These are phyloP conservation scores for Callosobruchus maculatus DNA, from an alignment of 2,888 invertebrate species.

Conservation along the genomic window DNA sequence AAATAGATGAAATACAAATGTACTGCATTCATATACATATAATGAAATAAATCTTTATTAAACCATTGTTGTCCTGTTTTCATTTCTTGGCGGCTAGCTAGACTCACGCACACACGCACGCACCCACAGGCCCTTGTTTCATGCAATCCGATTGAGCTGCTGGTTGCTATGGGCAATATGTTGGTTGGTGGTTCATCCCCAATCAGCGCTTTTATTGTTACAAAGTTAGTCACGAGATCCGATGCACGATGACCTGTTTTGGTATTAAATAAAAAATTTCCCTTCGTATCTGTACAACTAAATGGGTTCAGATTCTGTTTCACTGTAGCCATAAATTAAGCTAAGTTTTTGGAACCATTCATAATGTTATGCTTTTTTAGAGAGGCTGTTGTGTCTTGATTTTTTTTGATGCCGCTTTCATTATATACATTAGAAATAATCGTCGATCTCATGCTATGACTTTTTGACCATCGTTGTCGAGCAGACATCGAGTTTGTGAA, in stretches of 20 bases:
- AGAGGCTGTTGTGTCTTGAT: constrained; percentile 7
- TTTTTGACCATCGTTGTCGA: constrained; percentile 8
- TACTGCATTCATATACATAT: no score
- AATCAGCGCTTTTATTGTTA: no score
- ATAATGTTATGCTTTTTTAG: constrained; percentile 10
- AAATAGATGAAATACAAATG: no score
- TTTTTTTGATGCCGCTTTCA: constrained; percentile 6
- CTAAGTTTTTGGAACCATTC: constrained; percentile 9
- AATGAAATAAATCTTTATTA: no score
- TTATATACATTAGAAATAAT: constrained; percentile 1
- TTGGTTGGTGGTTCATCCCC: no score
- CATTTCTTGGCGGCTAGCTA: no score
- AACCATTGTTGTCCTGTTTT: no score
- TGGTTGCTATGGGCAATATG: no score
- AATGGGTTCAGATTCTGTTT: constrained; percentile 12
- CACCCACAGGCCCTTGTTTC: no score
- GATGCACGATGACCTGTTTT: constrained; percentile 10
- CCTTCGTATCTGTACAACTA: neutral
- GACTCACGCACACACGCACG: no score
- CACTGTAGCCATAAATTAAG: constrained; percentile 3
- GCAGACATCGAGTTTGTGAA: constrained; percentile 8
- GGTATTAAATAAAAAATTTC: constrained; percentile 10
- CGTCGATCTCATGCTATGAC: neutral
- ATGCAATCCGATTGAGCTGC: no score
- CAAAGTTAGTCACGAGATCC: no score